Conservation (phyloP, 2,797 vertebrate species). For the Rhynchotus rufescens region DNA sequence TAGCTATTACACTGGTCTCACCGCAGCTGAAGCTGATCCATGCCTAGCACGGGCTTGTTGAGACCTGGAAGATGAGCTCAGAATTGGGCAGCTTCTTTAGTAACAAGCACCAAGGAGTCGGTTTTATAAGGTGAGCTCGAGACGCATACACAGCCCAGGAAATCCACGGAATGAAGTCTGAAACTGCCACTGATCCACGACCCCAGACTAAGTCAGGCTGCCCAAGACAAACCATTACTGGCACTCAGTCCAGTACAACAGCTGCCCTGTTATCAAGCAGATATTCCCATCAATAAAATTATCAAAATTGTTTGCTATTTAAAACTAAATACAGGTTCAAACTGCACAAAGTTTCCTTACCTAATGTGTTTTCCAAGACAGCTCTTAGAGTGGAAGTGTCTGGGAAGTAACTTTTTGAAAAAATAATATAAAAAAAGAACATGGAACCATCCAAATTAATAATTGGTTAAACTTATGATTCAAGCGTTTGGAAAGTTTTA, state of each 20-base stretch:
- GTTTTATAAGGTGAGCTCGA: neutral
- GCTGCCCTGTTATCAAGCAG: neutral
- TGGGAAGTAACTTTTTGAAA: neutral
- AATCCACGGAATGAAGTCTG: fast-evolving
- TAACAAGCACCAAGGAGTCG: neutral
- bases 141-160: fast-evolving
- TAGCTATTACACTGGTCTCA: constrained; percentile 14
- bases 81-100: neutral
- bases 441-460: neutral
- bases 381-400: neutral
- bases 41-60: neutral
- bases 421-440: neutral
- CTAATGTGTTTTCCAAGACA: neutral
- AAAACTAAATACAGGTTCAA: neutral
- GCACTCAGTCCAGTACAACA: neutral
- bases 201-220: neutral
- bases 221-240: neutral
- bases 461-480: neutral
- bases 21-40: neutral
- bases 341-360: fast-evolving
- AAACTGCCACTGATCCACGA: neutral
- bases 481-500: neutral
- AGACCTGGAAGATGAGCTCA: neutral
- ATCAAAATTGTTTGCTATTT: fast-evolving
- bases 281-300: neutral